Evolutionary conservation across 2,797 vertebrate genomes (phyloP).

Genomic region (Eidolon dupreanum): DNA sequence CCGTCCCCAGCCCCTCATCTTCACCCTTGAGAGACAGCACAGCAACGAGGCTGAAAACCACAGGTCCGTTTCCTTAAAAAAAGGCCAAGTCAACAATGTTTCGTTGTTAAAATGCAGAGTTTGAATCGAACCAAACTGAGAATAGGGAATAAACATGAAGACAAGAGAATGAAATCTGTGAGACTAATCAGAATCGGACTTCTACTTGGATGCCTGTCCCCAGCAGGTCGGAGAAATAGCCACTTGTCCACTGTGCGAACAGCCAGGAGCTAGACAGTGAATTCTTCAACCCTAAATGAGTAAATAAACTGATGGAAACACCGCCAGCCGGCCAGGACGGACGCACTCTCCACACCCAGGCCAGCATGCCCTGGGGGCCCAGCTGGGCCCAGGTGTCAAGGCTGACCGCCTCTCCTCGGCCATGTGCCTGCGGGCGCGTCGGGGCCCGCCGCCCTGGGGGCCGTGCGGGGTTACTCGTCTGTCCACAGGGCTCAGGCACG

Average conservation of each 20-base stretch:
- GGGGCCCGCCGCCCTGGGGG: no score
- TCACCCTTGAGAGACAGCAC: conserved; percentile 5
- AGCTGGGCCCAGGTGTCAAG: not conserved
- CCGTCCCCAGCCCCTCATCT: not conserved
- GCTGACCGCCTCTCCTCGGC: no score
- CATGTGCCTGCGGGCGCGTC: no score
- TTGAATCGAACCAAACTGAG: conserved; percentile 25
- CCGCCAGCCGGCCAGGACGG: not conserved
- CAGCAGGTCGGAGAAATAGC: not conserved
- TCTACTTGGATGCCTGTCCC: not conserved
- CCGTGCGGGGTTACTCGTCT: no score
- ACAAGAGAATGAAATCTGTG: not conserved
- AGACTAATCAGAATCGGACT: not conserved
- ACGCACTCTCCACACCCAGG: not conserved
- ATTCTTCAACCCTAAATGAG: not conserved
- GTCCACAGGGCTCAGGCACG: not conserved
- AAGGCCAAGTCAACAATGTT: not conserved
- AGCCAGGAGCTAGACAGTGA: not conserved
- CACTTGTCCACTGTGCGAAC: not conserved
- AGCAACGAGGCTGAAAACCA: conserved; percentile 5
- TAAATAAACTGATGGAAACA: not conserved
- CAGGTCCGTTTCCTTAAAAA: not conserved
- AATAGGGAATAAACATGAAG: not conserved
- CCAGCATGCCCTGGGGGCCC: not conserved
- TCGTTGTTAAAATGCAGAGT: conserved; percentile 7